phyloP scores from a whole-genome alignment of 35 echinoderm and acorn worm species.

The Eucidaris tribuloides region DNA sequence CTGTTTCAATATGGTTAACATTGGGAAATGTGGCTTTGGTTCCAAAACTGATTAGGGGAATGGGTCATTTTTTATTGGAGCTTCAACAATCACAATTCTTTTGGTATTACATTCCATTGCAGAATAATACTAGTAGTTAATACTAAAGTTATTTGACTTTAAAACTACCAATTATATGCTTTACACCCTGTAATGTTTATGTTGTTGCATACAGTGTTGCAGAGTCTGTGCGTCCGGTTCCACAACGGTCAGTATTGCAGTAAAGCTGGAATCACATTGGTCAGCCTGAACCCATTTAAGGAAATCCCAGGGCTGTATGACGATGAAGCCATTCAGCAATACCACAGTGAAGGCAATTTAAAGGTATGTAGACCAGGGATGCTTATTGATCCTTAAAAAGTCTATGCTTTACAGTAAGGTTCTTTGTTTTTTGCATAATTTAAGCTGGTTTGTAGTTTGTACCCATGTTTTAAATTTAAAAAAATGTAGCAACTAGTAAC shows the following conservation, averaged over 20 bases:
- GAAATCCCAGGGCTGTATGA: constrained; percentile 51
- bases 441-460: too few relatives aligned
- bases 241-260: constrained; percentile 34
- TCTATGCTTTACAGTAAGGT: too few relatives aligned
- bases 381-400: too few relatives aligned
- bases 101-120: not conserved
- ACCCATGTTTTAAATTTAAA: too few relatives aligned
- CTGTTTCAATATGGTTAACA: too few relatives aligned
- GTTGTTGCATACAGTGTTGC: constrained; percentile 39
- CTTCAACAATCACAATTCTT: not conserved
- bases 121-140: not conserved
- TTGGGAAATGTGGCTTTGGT: not conserved
- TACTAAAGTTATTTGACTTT: not conserved
- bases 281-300: constrained; percentile 83
- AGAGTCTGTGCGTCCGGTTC: constrained; percentile 55
- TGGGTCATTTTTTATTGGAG: not conserved
- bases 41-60: not conserved
- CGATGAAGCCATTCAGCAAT: constrained; percentile 11
- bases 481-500: too few relatives aligned
- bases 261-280: constrained; percentile 72
- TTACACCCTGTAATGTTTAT: not conserved
- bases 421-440: too few relatives aligned
- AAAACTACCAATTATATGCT: not conserved
- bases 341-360: constrained; percentile 21
- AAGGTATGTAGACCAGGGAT: too few relatives aligned